phyloP scores from a whole-genome alignment of 2,113 vertebrate species.

The Periophthalmodon schlosseri region DNA sequence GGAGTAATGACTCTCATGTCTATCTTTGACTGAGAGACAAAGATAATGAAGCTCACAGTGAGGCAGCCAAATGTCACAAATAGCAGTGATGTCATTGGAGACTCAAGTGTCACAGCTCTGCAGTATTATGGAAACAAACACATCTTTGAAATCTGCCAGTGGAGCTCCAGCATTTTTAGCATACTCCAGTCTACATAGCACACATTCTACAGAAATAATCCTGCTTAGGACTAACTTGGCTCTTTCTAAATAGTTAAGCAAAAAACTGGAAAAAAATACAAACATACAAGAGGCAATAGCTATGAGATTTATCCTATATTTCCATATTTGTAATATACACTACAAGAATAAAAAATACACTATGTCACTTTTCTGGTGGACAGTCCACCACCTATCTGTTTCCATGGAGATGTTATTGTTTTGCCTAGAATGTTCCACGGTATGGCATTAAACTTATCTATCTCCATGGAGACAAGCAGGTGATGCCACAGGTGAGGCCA shows the following conservation, averaged over 20 bases:
- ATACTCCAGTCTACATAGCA: conserved; percentile 17
- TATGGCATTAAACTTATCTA: too few relatives aligned
- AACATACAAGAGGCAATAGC: too few relatives aligned
- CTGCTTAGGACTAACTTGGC: conserved; percentile 20
- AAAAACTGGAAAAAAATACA: not conserved
- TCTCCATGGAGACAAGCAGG: too few relatives aligned
- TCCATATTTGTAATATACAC: not conserved
- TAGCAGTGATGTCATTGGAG: conserved; percentile 21
- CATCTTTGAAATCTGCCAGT: conserved; percentile 31
- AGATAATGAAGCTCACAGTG: conserved; percentile 34
- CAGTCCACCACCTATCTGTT: too few relatives aligned
- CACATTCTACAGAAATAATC: conserved; percentile 33
- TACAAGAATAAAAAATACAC: not conserved
- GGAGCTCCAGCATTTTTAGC: conserved; percentile 21
- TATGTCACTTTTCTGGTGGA: too few relatives aligned
- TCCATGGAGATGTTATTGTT: too few relatives aligned
- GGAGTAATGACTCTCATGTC: conserved; percentile 31
- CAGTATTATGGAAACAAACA: conserved; percentile 41
- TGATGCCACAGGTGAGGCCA: too few relatives aligned
- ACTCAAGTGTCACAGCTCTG: conserved; percentile 25
- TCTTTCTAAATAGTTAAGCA: not conserved
- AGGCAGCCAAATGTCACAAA: conserved; percentile 37
- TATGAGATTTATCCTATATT: not conserved
- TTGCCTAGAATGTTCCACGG: too few relatives aligned
- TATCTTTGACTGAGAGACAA: conserved; percentile 32